Evolutionary conservation across 64 coral and sea anemone species (phyloP), one percentile per base, ranked within the genome.

Genomic region (Actinia tenebrosa): DNA sequence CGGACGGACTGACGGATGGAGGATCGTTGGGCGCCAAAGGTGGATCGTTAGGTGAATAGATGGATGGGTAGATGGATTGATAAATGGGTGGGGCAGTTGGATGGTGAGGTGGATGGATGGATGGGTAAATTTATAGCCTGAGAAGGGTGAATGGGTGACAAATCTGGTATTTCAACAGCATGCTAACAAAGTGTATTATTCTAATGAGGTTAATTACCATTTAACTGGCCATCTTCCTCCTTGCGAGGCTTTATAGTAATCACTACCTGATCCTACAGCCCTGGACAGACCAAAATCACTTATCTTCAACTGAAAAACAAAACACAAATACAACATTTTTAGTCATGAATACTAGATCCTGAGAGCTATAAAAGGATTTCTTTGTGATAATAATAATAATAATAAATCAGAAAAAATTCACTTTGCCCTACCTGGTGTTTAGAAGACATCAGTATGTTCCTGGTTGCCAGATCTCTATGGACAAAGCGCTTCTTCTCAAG

Each of bases 221-320:
- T 99, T 99, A 44, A 99, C 97, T 83, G 97, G 97, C 97, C 97
- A 99, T 45, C 97, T 93, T 82, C 97, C 97, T 71, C 97, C 97
- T 80, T 99, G 93, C 63, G 97, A 99, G 37, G 97, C 97, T 79
- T 91, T 90, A 79, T 99, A 99, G 60, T 99, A 99, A 80, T 99
- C 91, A 90, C 97, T 99, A 80, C 93, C 97, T 20, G 97, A 86
- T 15, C 97, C 97, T 66, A 92, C 85, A 69, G 97, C 97, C 75
- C 97, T 85, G 80, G 97, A 99, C 46, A 99, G 80, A 71, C 97
- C 97, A 92, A 99, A 99, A 80, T 99, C 97, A 87, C 97, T 99
- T 16, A 99, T 95, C 89, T 99, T 99, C 53, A 99, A 72, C 97
- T 99, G 53, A 79, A 86, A 89, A 58, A 20, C 50, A 89, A 83